Base-by-base conservation (phyloP, 2,888 invertebrate species). In the Drosophila kuntzei region DNA sequence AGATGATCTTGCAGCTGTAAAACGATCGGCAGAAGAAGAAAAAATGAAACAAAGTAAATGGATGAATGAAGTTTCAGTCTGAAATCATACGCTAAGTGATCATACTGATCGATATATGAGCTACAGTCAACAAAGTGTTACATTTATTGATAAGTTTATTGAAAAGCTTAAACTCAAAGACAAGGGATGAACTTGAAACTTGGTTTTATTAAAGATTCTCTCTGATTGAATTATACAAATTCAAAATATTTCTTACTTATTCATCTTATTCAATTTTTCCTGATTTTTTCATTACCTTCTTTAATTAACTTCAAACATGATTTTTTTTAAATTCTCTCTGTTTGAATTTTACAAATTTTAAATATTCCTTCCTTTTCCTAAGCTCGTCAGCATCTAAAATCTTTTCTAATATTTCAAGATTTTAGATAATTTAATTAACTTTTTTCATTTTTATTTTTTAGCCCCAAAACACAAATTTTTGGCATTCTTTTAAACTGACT, bases 41-140 rank as follows among this genome's bases (percentile, higher is more conserved):
- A 61, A 72, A 71, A 51, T 57, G 65, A 71, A 47, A 68, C 79
- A 84, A 84, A 71, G 71, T 67, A 78, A 69, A 71, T 61, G 53
- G 51, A 61, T 59, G 77, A 72, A 65, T 60, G 59, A 57, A 77
- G 73, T 49, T 37, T 58, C 16, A 51, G 29, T 51, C 51, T 14
- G 34, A 18, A 29, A 41, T 36, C 22, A 61, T 54, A 43, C 20
- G 39, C 9, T 7, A 61, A 55, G 74, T 62, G 61, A 73, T 78
- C 59, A 53, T 9, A 43, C 18, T 65, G 70, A 78, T 65, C 70
- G 55, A 72, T 63, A 74, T 68, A 76, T 60, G 77, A 53, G 44
- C 76, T 53, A 32, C 36, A 57, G 41, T 11, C 36, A 29, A 32
- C 29, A 50, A 46, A 34, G 66, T 27, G 29, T 20, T 72, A 43